Conservation (phyloP, 2,113 vertebrate genomes). For the Cyphomyrus plagiostoma region DNA sequence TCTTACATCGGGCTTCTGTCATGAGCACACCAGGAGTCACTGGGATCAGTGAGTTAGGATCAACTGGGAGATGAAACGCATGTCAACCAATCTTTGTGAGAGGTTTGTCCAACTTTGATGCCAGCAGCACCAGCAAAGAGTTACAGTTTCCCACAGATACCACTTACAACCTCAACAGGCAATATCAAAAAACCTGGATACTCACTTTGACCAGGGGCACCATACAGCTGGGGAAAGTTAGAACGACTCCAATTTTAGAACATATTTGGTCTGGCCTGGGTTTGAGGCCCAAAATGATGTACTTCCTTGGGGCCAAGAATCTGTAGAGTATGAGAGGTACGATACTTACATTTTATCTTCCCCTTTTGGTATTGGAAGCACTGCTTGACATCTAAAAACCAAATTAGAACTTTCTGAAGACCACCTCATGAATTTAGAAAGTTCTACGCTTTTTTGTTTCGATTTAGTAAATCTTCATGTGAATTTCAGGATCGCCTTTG, state of each 20-base stretch:
- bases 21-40: constrained; percentile 55
- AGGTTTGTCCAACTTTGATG: background rate
- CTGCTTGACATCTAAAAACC: background rate
- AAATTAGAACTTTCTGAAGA: background rate
- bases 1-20: constrained; percentile 52
- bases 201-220: no score
- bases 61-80: constrained; percentile 30
- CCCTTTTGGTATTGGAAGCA: background rate
- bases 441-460: background rate
- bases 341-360: background rate
- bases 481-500: constrained; percentile 42
- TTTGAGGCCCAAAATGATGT: background rate
- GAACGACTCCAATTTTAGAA: background rate
- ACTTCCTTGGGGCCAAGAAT: background rate
- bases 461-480: background rate
- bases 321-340: constrained; percentile 39
- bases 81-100: accelerated
- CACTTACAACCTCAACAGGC: constrained; percentile 28
- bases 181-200: constrained; percentile 33
- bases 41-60: constrained; percentile 44
- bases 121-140: background rate
- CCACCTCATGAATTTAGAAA: background rate
- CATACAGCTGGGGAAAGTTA: background rate
- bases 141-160: constrained; percentile 15
- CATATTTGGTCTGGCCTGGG: background rate